These are phyloP conservation scores for Euura saliciscinereae DNA, from an alignment of 1,140 invertebrate genomes.

Conservation along the genomic window DNA sequence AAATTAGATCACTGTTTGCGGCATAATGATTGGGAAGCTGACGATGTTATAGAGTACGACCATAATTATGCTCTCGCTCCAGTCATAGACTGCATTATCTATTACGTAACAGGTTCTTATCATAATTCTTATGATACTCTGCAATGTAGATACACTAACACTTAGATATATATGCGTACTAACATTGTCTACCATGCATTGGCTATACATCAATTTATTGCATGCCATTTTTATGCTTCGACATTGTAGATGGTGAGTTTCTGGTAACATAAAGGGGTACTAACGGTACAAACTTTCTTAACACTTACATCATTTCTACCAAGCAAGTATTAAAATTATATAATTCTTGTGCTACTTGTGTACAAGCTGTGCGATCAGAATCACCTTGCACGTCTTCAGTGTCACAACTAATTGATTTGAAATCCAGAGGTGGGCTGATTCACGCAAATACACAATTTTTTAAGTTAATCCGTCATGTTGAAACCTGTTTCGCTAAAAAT, in stretches of 20 bases:
- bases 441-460: constrained; percentile 12
- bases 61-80: background rate
- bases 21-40: constrained; percentile 8
- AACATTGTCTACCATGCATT: too few species aligned
- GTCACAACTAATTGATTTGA: constrained; percentile 11
- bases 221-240: too few species aligned
- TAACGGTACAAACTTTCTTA: background rate
- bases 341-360: constrained; percentile 2
- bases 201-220: too few species aligned
- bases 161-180: too few species aligned
- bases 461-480: background rate
- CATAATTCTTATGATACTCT: too few species aligned
- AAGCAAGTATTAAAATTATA: constrained; percentile 12
- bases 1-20: background rate
- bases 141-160: too few species aligned
- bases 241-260: too few species aligned
- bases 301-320: constrained; percentile 5
- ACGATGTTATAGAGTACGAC: background rate
- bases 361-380: constrained; percentile 8
- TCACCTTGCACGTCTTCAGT: constrained; percentile 11
- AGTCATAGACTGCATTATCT: background rate
- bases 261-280: too few species aligned
- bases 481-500: constrained; percentile 11
- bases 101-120: background rate
- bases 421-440: constrained; percentile 14